A percentile compares a stretch with the other conserved stretches of the same genome.
Conservation (phyloP, 2,797 vertebrate genomes). For the Chaetophractus vellerosus region DNA sequence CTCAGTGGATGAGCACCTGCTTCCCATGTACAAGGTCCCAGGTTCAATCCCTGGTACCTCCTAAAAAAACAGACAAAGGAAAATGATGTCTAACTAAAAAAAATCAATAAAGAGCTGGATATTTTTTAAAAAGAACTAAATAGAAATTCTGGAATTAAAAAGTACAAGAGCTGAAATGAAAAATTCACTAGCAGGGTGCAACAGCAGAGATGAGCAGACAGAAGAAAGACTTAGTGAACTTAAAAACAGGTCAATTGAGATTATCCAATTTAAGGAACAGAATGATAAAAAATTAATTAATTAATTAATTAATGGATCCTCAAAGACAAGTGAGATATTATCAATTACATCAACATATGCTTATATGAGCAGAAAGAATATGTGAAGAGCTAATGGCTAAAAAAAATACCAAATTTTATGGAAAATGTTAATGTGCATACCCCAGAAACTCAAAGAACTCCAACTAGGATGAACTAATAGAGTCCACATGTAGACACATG, state of each 20-base stretch:
- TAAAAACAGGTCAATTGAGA: background rate
- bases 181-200: background rate
- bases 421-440: background rate
- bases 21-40: too few relatives aligned
- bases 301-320: background rate
- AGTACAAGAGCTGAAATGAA: background rate
- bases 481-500: background rate
- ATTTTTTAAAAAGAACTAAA: background rate
- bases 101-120: background rate
- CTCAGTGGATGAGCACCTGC: too few relatives aligned
- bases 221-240: background rate
- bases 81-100: background rate
- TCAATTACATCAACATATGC: background rate
- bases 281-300: background rate
- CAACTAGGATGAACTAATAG: background rate
- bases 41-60: too few relatives aligned
- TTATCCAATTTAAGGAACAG: background rate
- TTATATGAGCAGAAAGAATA: background rate
- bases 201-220: background rate
- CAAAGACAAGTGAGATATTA: background rate
- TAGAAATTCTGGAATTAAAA: background rate
- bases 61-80: background rate
- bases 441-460: background rate
- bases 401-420: background rate
- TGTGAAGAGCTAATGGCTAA: background rate